These are phyloP conservation scores for Avahi laniger DNA, from an alignment of 2,797 vertebrate species.

Conservation along the genomic window DNA sequence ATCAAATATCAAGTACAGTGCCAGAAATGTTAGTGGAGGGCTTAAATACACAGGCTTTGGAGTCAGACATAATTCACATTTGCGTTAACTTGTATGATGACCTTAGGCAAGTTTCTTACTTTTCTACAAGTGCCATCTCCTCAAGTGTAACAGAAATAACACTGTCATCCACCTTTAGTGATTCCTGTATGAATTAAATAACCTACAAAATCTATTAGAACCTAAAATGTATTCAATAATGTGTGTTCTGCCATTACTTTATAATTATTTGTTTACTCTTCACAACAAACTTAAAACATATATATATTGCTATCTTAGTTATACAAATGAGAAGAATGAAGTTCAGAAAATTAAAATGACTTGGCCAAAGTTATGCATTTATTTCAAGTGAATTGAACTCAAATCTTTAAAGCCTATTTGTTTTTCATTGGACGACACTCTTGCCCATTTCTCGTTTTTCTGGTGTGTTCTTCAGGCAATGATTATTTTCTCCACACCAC, in stretches of 20 bases:
- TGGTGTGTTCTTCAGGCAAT: neutral
- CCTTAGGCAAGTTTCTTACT: neutral
- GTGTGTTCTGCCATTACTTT: neutral
- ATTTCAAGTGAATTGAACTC: neutral
- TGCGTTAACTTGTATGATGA: neutral
- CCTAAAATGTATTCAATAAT: neutral
- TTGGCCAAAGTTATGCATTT: neutral
- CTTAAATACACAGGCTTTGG: neutral
- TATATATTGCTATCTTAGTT: neutral
- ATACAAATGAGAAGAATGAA: neutral
- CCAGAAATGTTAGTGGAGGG: neutral
- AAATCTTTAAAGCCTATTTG: neutral
- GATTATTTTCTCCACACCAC: neutral
- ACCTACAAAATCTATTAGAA: neutral
- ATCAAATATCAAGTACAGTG: neutral
- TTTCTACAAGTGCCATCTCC: neutral
- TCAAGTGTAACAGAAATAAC: neutral
- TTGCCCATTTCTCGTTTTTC: neutral
- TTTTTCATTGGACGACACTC: neutral
- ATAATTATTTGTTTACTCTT: neutral
- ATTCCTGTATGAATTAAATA: neutral
- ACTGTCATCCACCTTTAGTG: neutral
- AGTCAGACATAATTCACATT: neutral
- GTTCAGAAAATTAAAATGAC: neutral
- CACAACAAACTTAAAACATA: neutral